These are phyloP conservation scores for Grus americana DNA, from an alignment of 2,113 vertebrate species.

Conservation along the genomic window DNA sequence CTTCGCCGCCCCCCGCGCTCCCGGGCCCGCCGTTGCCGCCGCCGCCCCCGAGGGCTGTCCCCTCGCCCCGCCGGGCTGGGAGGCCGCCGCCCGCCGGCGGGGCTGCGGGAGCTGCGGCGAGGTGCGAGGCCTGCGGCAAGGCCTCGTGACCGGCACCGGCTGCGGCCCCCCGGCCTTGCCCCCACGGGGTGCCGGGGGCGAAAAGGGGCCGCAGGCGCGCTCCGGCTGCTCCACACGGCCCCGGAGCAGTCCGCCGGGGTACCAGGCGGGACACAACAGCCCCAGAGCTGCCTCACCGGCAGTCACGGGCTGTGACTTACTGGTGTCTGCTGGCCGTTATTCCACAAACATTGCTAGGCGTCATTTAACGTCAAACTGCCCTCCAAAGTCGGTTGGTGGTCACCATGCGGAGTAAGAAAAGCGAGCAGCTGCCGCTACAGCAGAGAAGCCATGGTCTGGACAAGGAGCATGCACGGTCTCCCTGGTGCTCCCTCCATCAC, in stretches of 20 bases:
- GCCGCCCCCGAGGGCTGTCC: neutral
- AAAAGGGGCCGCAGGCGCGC: neutral
- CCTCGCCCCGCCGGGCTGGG: no score
- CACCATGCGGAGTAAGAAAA: accelerated
- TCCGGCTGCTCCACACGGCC: no score
- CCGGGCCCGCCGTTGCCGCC: neutral
- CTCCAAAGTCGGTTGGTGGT: accelerated
- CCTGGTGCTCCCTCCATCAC: accelerated
- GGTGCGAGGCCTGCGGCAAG: slow-evolving; percentile 10
- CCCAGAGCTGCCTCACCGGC: accelerated
- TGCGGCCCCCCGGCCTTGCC: neutral
- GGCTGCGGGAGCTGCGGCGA: neutral
- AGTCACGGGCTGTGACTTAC: neutral
- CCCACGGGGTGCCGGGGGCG: neutral
- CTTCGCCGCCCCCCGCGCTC: neutral
- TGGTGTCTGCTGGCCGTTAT: accelerated
- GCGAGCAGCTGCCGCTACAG: accelerated
- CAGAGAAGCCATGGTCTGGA: accelerated
- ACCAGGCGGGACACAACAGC: accelerated
- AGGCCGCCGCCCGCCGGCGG: neutral
- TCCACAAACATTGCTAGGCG: accelerated
- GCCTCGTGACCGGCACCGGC: neutral
- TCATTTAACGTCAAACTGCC: no score
- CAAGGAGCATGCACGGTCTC: accelerated
- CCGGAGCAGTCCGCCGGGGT: accelerated